These are phyloP conservation scores for Tigriopus japonicus DNA, from an alignment of 1,140 invertebrate species.

Conservation along the genomic window DNA sequence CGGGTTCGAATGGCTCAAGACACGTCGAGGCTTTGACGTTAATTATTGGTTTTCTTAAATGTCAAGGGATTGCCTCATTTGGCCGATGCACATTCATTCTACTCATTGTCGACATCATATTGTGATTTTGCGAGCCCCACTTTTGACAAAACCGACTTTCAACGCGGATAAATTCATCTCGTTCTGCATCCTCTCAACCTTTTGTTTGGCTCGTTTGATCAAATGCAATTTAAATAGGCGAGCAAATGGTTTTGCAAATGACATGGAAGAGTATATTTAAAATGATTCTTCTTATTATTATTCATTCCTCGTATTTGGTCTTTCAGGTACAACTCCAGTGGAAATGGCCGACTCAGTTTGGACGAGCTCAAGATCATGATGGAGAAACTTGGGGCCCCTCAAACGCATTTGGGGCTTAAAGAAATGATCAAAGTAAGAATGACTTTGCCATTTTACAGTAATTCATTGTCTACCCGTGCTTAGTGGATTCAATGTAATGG, in stretches of 20 bases:
- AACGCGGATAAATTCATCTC: no score
- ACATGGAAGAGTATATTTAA: no score
- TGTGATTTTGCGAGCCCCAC: neutral
- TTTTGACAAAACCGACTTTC: no score
- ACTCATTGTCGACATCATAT: neutral
- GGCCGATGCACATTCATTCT: neutral
- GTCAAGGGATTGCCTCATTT: neutral
- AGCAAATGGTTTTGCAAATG: no score
- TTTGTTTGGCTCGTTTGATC: no score
- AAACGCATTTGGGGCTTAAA: slow-evolving; percentile 80
- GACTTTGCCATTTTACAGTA: slow-evolving; percentile 52
- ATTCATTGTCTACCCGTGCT: no score
- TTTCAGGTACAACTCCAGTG: slow-evolving; percentile 68
- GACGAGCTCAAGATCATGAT: slow-evolving; percentile 83
- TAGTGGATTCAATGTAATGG: no score
- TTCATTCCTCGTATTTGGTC: slow-evolving; percentile 15
- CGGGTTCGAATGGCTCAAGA: no score
- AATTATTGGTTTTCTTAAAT: neutral
- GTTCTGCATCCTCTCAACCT: no score
- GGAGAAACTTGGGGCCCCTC: slow-evolving; percentile 82
- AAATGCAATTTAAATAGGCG: no score
- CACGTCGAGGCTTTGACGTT: no score
- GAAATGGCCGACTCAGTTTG: slow-evolving; percentile 68
- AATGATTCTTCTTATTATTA: no score
- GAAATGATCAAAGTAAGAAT: slow-evolving; percentile 87